Evolutionary conservation across 2,797 vertebrate species (phyloP).

Genomic region (Pipistrellus kuhlii): DNA sequence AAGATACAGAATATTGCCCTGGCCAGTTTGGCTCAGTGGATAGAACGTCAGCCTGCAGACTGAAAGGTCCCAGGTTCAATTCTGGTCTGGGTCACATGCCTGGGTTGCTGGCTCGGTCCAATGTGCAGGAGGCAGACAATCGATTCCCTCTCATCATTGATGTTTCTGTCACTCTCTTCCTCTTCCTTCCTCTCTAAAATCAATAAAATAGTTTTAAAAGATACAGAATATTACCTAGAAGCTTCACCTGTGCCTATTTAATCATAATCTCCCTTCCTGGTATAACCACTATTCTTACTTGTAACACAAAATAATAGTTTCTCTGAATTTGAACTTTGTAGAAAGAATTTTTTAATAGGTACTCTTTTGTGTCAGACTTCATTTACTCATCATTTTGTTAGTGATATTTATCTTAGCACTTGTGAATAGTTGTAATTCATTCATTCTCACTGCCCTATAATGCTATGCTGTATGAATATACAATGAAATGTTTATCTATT

Average conservation of each 20-base stretch:
- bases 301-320: not conserved
- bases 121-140: too few species aligned
- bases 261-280: not conserved
- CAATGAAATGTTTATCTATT: not conserved
- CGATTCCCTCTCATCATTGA: too few species aligned
- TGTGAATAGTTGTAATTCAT: not conserved
- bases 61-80: too few species aligned
- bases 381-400: slow-evolving; percentile 8
- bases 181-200: too few species aligned
- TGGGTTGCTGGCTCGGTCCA: too few species aligned
- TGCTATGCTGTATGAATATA: not conserved
- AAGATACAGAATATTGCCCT: not conserved
- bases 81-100: too few species aligned
- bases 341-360: not conserved
- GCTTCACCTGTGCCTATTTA: not conserved
- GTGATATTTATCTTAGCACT: not conserved
- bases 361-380: not conserved
- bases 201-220: not conserved
- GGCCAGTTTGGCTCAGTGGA: too few species aligned
- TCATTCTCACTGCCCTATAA: not conserved
- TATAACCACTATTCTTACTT: not conserved
- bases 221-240: not conserved
- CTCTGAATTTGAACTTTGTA: slow-evolving; percentile 28
- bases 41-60: too few species aligned
- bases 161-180: too few species aligned